A percentile compares a stretch with the other conserved stretches of the same genome.
These are phyloP conservation scores for Neoaliturus tenellus DNA, from an alignment of 2,888 invertebrate genomes.

Conservation along the genomic window DNA sequence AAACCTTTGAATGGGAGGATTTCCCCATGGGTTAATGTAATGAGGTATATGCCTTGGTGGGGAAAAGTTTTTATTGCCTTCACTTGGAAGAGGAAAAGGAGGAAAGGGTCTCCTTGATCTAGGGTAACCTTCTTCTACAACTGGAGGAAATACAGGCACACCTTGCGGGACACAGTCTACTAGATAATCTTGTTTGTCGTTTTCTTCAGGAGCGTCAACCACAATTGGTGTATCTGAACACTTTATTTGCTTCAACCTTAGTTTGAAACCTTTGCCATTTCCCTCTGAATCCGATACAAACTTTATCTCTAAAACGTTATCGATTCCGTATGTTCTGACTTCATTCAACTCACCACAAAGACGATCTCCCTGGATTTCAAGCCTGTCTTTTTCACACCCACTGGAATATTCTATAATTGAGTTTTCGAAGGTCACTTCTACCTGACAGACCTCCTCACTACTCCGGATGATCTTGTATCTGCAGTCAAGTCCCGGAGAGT, in stretches of 20 bases:
- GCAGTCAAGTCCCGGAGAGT: conserved; percentile 9
- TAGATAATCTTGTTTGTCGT: conserved; percentile 3
- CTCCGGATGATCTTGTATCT: conserved; percentile 9
- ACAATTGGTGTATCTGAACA: conserved; percentile 19
- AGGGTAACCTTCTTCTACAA: neutral
- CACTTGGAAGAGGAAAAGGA: conserved; percentile 9
- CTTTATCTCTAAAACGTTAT: neutral
- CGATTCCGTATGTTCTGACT: neutral
- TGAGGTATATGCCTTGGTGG: neutral
- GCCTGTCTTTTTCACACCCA: conserved; percentile 29
- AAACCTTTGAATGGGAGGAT: neutral
- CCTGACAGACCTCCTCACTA: neutral
- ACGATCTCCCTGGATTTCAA: conserved; percentile 24
- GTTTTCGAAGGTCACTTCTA: conserved; percentile 37
- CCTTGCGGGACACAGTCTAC: neutral
- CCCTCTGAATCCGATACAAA: conserved; percentile 28
- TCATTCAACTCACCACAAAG: conserved; percentile 37
- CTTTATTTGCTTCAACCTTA: neutral
- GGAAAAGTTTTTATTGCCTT: neutral
- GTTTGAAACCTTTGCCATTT: conserved; percentile 24
- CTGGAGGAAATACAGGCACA: neutral
- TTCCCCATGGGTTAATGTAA: neutral
- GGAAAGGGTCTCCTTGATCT: conserved; percentile 6
- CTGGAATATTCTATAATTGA: conserved; percentile 13
- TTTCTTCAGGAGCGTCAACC: neutral